These are phyloP conservation scores for Crotalus helleri DNA, from an alignment of 2,113 vertebrate genomes.

Conservation along the genomic window DNA sequence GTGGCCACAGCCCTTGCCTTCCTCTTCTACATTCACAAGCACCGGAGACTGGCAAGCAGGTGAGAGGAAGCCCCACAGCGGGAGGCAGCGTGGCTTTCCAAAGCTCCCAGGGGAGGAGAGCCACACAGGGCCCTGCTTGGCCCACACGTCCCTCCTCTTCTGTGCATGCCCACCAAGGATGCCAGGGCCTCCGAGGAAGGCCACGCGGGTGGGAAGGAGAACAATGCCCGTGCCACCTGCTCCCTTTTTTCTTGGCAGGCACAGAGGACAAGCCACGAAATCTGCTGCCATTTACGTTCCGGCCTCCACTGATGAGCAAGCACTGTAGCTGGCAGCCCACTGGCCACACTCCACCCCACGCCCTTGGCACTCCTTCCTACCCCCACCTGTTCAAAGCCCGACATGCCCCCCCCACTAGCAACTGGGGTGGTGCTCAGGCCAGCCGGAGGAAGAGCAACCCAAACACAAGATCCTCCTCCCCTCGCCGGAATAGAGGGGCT, in stretches of 20 bases:
- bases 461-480: no score
- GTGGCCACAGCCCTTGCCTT: conserved; percentile 62
- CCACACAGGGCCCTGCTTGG: neutral
- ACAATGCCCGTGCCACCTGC: fast-evolving
- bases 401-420: neutral
- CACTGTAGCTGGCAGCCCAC: neutral
- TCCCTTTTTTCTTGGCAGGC: neutral
- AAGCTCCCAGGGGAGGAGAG: neutral
- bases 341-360: neutral
- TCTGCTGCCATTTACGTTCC: conserved; percentile 60
- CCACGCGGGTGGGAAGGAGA: neutral
- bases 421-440: neutral
- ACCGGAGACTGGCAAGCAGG: conserved; percentile 53
- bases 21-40: conserved; percentile 64
- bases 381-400: no score
- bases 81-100: neutral
- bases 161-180: neutral
- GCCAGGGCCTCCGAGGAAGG: neutral
- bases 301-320: conserved; percentile 43
- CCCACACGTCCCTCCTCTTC: no score
- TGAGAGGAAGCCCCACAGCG: neutral
- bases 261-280: neutral
- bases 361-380: neutral
- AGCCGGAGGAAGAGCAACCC: neutral
- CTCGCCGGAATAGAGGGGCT: neutral